Base-by-base conservation (phyloP, 1,140 invertebrate genomes). In the Drosophila cardini region DNA sequence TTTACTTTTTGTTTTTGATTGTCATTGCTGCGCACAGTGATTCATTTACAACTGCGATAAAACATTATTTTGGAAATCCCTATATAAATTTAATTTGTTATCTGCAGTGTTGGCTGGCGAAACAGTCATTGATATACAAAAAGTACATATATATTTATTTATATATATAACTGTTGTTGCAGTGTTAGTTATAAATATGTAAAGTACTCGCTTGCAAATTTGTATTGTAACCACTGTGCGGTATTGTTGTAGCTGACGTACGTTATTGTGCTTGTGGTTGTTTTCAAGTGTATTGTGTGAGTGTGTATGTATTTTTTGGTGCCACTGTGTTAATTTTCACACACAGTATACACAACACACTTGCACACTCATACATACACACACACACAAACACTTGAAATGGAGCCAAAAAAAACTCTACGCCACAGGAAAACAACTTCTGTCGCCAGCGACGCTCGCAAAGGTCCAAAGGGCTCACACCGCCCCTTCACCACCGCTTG, bases 311-410 rank as follows among this genome's bases (percentile, higher is more conserved):
- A 57, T 16, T 85, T 85, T 86, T 78, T 67, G 75, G 74, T 76
- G 78, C 36, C 76, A 86, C 68, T 87, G 83, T 87, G 83, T 86
- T 86, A 86, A 86, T 87, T 87, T 87, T 76, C 69, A 87, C 83
- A 71, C 72, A 85, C 75, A 52, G 72, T 62, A 72, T 62, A 72
- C 80, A 78, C 43, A 71, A 68, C 55, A 67, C 63, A 76, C 73
- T 56, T 64, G 76, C 78, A 56, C 57, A 80, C 69, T 43, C 45
- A 65, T n/a, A n/a, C n/a, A n/a, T n/a, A n/a, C n/a, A n/a, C 70
- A 72, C 57, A 68, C 55, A 61, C 70, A 76, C 73, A 50, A 38
- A 68, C 58, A 68, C 76, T 62, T 62, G 46, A 40, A 50, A 52
- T 62, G 60, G 36, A 63, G 60, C 36, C 45, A 36, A 42, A 16